Percentiles rank a stretch among this genome's conserved stretches.
Evolutionary conservation across 2,797 vertebrate species (phyloP).

Genomic region (Onychomys arenicola): DNA sequence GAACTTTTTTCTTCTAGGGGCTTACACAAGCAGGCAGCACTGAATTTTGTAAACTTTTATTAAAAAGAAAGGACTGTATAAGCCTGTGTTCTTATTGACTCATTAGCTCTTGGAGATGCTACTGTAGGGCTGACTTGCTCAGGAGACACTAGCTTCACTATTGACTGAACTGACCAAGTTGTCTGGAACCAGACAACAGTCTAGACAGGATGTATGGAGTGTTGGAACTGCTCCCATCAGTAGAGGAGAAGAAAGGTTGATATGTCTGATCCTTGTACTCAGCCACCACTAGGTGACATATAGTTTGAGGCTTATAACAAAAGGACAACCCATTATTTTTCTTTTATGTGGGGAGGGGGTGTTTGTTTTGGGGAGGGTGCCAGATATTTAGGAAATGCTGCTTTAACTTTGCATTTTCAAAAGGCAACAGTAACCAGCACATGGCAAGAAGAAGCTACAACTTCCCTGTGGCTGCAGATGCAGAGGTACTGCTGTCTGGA

Average conservation of each 20-base stretch:
- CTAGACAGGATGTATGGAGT: fast-evolving
- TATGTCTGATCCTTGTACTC: not conserved
- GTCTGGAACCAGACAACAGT: not conserved
- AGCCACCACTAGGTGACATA: not conserved
- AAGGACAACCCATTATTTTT: not conserved
- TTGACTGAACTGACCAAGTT: not conserved
- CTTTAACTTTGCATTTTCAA: not conserved
- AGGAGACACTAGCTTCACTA: not conserved
- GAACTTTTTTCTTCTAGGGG: not conserved
- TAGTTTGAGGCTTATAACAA: not conserved
- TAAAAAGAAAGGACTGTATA: not conserved
- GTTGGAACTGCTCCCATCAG: not conserved
- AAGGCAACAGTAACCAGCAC: not conserved
- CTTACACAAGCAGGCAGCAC: not conserved
- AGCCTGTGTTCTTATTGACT: not conserved
- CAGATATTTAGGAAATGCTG: not conserved
- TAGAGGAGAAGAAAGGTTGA: not conserved
- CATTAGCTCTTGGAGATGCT: not conserved
- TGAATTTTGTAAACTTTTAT: not conserved
- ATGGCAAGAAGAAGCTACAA: not conserved
- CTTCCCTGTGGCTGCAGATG: not conserved
- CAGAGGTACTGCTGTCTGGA: not conserved
- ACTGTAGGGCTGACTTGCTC: not conserved
- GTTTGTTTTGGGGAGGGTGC: too few relatives aligned
- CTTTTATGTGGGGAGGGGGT: not conserved